Evolutionary conservation across 2,888 invertebrate genomes (phyloP), one percentile per base, ranked within the genome.

Genomic region (Anoplius nigerrimus): DNA sequence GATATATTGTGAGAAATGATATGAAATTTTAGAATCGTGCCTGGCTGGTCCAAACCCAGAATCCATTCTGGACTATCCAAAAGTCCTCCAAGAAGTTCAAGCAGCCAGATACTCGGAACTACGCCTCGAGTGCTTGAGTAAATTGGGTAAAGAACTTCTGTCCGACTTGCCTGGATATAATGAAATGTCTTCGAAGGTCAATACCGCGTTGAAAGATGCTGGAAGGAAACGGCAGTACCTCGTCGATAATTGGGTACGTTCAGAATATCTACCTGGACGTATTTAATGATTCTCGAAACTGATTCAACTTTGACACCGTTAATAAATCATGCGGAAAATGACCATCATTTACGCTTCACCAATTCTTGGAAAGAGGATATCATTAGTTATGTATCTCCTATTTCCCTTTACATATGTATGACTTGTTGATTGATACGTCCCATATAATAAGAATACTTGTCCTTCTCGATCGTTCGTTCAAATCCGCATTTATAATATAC

Each of bases 171-270:
- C 87, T 0, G 84, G 83, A 0, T 88, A 85, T 58, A 79, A 85
- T 11, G 82, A 84, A 4, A 76, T 82, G 2, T 71, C 80, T 8
- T 66, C 69, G 0, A 88, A 81, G 63, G 79, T 89, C 22, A 59
- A 74, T 0, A 56, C 62, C 0, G 83, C 83, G 2, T 34, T 84
- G 3, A 82, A 81, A 34, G 86, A 87, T 0, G 78, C 82, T 2
- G 86, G 85, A 46, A 80, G 75, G 8, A 84, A 78, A 48, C 79
- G 84, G 5, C 84, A 85, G 18, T 71, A 81, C 27, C 79, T 87
- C 18, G 80, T 87, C 1, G 87, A 88, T n/a, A 71, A 83, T 43
- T 89, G 88, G 88, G 88, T 88, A 84, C 59, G 42, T 46, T 51
- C 64, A 18, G 21, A 46, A 22, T 3, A 11, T 34, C 11, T 6